Base-by-base conservation (phyloP, 2,113 vertebrate genomes). In the Coptodon rendalli region DNA sequence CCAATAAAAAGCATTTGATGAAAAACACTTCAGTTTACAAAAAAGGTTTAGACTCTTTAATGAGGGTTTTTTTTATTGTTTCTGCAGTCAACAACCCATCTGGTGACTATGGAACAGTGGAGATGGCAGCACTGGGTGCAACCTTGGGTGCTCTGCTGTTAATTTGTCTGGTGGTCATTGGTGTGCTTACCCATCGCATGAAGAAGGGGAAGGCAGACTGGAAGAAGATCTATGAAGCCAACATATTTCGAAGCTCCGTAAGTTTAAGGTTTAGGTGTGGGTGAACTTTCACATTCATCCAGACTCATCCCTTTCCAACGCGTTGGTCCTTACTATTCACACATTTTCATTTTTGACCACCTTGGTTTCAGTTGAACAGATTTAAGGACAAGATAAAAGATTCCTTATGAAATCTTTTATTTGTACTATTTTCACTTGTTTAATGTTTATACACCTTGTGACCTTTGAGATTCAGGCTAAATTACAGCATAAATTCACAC, bases 81-180 rank as follows among this genome's bases (percentile, higher is more conserved):
- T 19, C 14, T 90, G 36, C 81, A 95, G 82, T n/a, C 29, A 1
- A 13, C 6, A 2, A 16, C 4, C 76, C 68, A 0, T 1, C 50
- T 0, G 94, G 93, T 5, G 56, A 11, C 3, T 95, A 84, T 16
- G 68, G 87, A 8, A 4, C 53, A 2, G 82, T 14, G 40, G 96
- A 97, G n/a, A 98, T 98, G 97, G 96, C 89, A 2, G 83, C 94
- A 4, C 50, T 98, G 1, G 97, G 97, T 1, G 97, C 93, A 0
- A 92, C 89, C 1, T 91, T 98, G 81, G 97, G 95, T 6, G 90
- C 92, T 5, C 86, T 97, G 36, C 87, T 98, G n/a, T n/a, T 96
- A 13, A 17, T 97, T 34, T 91, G 89, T 78, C 73, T 97, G 24
- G 85, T 96, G 45, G 13, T 95, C 78, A 96, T 98, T 9, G 96